phyloP scores from a whole-genome alignment of 2,113 vertebrate species.

The Marmota flaviventris region DNA sequence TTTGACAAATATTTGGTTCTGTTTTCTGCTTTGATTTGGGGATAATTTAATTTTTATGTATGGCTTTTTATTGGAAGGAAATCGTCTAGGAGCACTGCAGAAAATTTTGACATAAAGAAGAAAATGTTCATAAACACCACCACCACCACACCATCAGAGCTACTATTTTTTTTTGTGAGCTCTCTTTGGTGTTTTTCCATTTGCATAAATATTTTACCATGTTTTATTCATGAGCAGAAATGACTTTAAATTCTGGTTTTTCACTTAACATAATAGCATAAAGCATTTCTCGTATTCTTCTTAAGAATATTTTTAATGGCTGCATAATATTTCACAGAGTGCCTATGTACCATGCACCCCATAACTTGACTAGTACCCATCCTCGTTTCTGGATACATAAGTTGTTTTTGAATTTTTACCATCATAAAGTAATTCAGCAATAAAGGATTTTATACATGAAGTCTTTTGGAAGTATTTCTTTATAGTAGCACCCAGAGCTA shows the following conservation, averaged over 20 bases:
- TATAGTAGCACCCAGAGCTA: neutral
- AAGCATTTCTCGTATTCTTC: neutral
- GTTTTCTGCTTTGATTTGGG: neutral
- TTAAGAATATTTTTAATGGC: neutral
- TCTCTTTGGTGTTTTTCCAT: constrained; percentile 2
- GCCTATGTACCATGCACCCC: neutral
- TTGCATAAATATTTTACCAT: neutral
- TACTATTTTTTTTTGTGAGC: neutral
- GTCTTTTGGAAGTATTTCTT: neutral
- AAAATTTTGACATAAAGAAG: constrained; percentile 48
- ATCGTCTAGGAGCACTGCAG: neutral
- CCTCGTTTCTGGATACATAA: neutral
- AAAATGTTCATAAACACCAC: neutral
- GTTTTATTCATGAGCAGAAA: neutral
- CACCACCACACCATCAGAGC: no score
- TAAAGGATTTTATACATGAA: neutral
- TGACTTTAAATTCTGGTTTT: constrained; percentile 21
- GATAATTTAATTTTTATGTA: constrained; percentile 36
- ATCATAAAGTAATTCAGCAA: constrained; percentile 13
- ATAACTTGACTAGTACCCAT: neutral
- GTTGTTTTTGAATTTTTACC: neutral
- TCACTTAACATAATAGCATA: neutral
- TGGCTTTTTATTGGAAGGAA: constrained; percentile 54
- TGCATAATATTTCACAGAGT: constrained; percentile 42
- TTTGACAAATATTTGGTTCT: constrained; percentile 20